Evolutionary conservation across 2,888 invertebrate species (phyloP).

Genomic region (Antitype chi): DNA sequence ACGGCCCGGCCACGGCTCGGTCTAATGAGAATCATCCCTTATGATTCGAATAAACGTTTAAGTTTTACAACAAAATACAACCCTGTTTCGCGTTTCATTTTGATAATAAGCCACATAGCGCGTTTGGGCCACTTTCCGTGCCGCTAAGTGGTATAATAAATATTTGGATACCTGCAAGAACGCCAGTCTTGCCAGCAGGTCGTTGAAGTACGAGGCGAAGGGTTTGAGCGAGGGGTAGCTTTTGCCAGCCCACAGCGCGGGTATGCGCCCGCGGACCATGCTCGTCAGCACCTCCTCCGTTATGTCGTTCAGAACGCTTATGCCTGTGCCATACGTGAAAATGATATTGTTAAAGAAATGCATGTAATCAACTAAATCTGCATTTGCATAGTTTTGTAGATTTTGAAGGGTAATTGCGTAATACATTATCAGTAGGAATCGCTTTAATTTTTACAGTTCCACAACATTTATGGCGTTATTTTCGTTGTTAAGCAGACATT

Average conservation of each 20-base stretch:
- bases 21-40: no score
- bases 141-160: not conserved
- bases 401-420: no score
- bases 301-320: conserved; percentile 96
- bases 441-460: no score
- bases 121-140: no score
- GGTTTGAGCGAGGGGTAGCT: conserved; percentile 98
- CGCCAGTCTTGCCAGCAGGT: conserved; percentile 95
- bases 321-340: conserved; percentile 89
- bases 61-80: no score
- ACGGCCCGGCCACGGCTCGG: no score
- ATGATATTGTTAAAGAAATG: not conserved
- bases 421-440: no score
- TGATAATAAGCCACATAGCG: no score
- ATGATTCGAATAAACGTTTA: no score
- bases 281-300: conserved; percentile 96
- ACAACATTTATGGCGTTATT: no score
- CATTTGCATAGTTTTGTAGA: not conserved
- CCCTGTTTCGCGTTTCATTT: no score
- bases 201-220: conserved; percentile 96
- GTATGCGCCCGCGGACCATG: conserved; percentile 95
- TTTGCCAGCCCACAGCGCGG: conserved; percentile 95
- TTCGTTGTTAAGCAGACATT: no score
- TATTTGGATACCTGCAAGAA: conserved; percentile 94
- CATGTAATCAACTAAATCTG: not conserved